Conservation (phyloP, 1,140 invertebrate species). For the Trichoplusia ni region DNA sequence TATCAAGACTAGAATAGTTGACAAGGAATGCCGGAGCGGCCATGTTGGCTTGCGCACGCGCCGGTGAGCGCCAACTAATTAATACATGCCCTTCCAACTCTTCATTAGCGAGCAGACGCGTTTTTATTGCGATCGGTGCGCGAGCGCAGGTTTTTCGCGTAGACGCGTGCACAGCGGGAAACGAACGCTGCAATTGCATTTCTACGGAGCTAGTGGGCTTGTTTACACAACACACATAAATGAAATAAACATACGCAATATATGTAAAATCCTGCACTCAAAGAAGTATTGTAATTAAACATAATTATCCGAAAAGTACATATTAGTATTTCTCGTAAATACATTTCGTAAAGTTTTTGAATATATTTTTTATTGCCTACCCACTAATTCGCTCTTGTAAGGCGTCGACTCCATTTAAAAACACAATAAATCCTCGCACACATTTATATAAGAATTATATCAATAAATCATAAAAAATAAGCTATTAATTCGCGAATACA, state of each 20-base stretch:
- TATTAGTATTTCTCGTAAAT: no score
- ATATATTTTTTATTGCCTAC: neutral
- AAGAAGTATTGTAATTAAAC: no score
- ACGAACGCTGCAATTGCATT: neutral
- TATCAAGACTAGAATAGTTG: slow-evolving; percentile 30
- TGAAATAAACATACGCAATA: neutral
- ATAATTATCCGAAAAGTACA: neutral
- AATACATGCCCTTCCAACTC: slow-evolving; percentile 67
- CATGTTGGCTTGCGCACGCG: slow-evolving; percentile 63
- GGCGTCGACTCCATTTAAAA: slow-evolving; percentile 7
- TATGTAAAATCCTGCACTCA: no score
- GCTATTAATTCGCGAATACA: slow-evolving; percentile 13
- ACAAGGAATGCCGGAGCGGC: slow-evolving; percentile 35
- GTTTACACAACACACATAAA: neutral
- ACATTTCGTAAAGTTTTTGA: no score
- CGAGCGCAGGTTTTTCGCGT: slow-evolving; percentile 38
- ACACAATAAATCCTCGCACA: slow-evolving; percentile 3
- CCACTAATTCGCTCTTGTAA: neutral
- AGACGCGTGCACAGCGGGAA: slow-evolving; percentile 13
- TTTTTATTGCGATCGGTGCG: slow-evolving; percentile 51
- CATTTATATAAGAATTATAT: slow-evolving; percentile 14
- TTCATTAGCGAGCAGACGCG: slow-evolving; percentile 65
- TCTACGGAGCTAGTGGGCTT: no score
- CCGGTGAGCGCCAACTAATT: slow-evolving; percentile 61
- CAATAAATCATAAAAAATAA: slow-evolving; percentile 18